These are phyloP conservation scores for Paramuricea clavata DNA, from an alignment of 92 coral and sea anemone genomes.

Conservation along the genomic window DNA sequence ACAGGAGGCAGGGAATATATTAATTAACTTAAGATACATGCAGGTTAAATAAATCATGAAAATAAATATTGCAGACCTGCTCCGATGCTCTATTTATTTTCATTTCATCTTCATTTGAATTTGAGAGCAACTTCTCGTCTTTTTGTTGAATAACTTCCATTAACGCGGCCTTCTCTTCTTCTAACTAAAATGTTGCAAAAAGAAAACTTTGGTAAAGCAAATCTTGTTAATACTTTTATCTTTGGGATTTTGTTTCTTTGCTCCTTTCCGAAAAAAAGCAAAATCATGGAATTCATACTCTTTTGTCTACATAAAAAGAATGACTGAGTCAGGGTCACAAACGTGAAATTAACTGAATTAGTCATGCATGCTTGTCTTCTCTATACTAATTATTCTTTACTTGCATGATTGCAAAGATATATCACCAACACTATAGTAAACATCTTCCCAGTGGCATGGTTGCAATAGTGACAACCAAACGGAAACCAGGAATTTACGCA, in stretches of 20 bases:
- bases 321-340: too few relatives aligned
- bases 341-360: too few relatives aligned
- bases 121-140: constrained; percentile 30
- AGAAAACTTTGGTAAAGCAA: not conserved
- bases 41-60: not conserved
- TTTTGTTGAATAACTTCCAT: constrained; percentile 28
- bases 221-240: not conserved
- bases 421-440: not conserved
- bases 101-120: constrained; percentile 1
- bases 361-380: too few relatives aligned
- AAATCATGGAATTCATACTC: too few relatives aligned
- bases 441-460: too few relatives aligned
- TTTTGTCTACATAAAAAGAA: too few relatives aligned
- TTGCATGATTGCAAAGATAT: not conserved
- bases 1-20: not conserved
- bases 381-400: too few relatives aligned
- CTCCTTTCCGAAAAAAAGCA: too few relatives aligned
- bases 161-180: constrained; percentile 20
- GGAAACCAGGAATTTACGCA: not conserved
- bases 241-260: not conserved
- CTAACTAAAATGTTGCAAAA: constrained; percentile 14
- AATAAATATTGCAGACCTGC: constrained; percentile 13
- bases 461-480: not conserved
- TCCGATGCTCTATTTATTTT: not conserved
- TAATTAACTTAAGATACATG: not conserved